Evolutionary conservation across 2,888 invertebrate species (phyloP), one percentile per base, ranked within the genome.

Genomic region (Dryococelus australis): DNA sequence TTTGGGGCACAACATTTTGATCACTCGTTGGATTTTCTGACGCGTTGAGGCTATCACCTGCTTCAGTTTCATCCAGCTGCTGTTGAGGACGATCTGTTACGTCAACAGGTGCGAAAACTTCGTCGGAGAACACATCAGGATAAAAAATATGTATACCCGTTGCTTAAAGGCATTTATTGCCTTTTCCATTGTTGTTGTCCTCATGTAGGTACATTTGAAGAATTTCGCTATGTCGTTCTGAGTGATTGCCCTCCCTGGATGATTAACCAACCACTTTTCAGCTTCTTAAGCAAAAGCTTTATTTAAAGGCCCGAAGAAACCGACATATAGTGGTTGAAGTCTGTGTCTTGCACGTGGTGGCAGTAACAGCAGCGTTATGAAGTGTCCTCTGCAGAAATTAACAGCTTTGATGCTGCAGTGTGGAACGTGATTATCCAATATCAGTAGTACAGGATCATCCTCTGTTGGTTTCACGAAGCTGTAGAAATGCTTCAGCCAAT

Each of bases 401-500:
- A 27, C 85, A 16, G 85, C 85, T 28, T 10, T 8, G 35, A 85
- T 27, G 47, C 35, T 35, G 43, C n/a, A n/a, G 5, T 85, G 85
- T 2, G 85, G 12, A 13, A 43, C 47, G 35, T 85, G 85, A 85
- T 85, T 85, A 28, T 85, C 85, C 0, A 85, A 2, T 9, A 85
- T 47, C 26, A 85, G 35, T 47, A 85, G 16, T 26, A 28, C 85
- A 24, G 85, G 85, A 85, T 85, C 43, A 3, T n/a, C 5, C 24
- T 85, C 35, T 28, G 26, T 12, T 13, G 43, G 85, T 24, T 47
- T n/a, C 35, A 85, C 85, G 47, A 28, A 43, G 43, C 10, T 27
- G 26, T 27, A 10, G 35, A 12, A 85, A 47, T 85, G 85, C 13
- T 84, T 43, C 16, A 84, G 16, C 85, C 85, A 85, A 43, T 85